Base-by-base conservation (phyloP, 2,888 invertebrate species). In the Tetragonula carbonaria region DNA sequence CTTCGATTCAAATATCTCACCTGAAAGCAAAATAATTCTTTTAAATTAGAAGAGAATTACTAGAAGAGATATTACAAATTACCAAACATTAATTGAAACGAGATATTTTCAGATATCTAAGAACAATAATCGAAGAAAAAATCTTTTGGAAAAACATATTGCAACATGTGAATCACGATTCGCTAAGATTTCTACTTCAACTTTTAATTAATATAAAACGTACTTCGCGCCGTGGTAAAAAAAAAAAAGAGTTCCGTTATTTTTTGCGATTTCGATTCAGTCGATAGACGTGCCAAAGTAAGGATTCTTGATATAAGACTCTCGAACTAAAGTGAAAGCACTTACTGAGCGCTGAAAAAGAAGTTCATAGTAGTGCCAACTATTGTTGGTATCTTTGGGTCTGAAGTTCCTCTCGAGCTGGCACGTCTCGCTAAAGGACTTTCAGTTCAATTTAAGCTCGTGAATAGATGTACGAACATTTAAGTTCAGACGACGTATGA, bases 381-480 rank as follows among this genome's bases (percentile, higher is more conserved):
- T 50, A 59, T 18, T 57, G 72, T 72, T 45, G 72, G 23, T 59
- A 16, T 59, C 57, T 45, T 45, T 72, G 38, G 18, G 33, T 38
- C 38, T 38, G 28, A 4, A 70, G 53, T 70, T 70, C 55, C n/a
- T 59, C 55, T n/a, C 13, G 57, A 18, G 51, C 5, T 70, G 4
- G 14, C 51, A 2, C 50, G 70, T n/a, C 33, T 21, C 45, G 51
- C 62, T 23, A 71, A 21, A 57, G 33, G 59, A 70, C 51, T 76
- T 65, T 53, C 55, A 55, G 21, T 38, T 18, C 53, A 55, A 78
- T 65, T 78, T 63, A 18, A 53, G 65, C 72, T 72, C 38, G 5
- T 18, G 5, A 28, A n/a, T 18, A 6, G 51, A 65, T 63, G 55
- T 55, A 55, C 6, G 6, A 71, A 71, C 16, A 16, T 53, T 38